Evolutionary conservation across 92 coral and sea anemone species (phyloP).

Genomic region (Porites evermanni): DNA sequence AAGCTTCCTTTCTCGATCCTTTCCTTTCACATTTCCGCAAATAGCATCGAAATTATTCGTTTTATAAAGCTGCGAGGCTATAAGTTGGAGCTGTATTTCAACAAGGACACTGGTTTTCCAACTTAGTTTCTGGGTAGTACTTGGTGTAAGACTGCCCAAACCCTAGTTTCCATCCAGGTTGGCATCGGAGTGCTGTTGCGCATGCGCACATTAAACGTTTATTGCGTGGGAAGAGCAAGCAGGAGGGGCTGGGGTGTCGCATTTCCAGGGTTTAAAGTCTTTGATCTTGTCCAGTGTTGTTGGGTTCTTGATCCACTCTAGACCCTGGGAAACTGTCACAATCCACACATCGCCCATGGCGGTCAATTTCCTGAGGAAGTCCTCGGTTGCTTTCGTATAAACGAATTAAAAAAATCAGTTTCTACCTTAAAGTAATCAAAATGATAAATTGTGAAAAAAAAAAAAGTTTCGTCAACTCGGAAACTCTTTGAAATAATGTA

Average conservation of each 20-base stretch:
- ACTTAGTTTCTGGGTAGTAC: slow-evolving; percentile 1
- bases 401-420: not conserved
- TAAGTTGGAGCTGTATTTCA: too few relatives aligned
- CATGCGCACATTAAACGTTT: slow-evolving; percentile 23
- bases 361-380: slow-evolving; percentile 48
- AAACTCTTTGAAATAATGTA: too few relatives aligned
- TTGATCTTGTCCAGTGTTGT: slow-evolving; percentile 51
- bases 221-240: slow-evolving; percentile 21
- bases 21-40: too few relatives aligned
- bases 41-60: too few relatives aligned
- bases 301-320: slow-evolving; percentile 61
- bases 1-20: too few relatives aligned
- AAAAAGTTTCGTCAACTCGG: too few relatives aligned
- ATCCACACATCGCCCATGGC: slow-evolving; percentile 74
- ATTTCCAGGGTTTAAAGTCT: slow-evolving; percentile 72
- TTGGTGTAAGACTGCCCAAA: too few relatives aligned
- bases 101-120: too few relatives aligned
- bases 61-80: too few relatives aligned
- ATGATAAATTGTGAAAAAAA: too few relatives aligned
- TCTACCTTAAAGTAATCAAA: not conserved
- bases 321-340: slow-evolving; percentile 74
- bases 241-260: slow-evolving; percentile 48
- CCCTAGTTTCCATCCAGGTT: slow-evolving; percentile 60
- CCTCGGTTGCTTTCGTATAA: slow-evolving; percentile 45
- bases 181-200: slow-evolving; percentile 22